These are phyloP conservation scores for Paracentrotus lividus DNA, from an alignment of 53 echinoderm and acorn worm genomes.

Conservation along the genomic window DNA sequence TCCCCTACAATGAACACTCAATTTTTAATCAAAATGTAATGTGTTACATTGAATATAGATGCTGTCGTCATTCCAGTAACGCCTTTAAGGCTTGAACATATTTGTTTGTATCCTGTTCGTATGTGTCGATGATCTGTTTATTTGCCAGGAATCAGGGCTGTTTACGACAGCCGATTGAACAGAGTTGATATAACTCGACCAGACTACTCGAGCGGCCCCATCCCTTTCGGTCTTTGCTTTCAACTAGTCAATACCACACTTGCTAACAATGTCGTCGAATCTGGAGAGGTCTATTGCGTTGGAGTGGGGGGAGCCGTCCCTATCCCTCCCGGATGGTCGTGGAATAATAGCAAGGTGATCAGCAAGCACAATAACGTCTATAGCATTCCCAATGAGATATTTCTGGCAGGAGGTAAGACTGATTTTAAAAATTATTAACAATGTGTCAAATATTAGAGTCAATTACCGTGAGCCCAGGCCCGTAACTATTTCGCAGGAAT, in stretches of 20 bases:
- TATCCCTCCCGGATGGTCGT: not conserved
- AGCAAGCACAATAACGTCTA: not conserved
- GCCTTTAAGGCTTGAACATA: too few species aligned
- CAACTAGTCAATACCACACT: conserved; percentile 17
- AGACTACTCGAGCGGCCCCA: not conserved
- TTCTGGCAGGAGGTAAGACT: not conserved
- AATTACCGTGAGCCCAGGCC: too few species aligned
- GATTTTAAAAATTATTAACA: too few species aligned
- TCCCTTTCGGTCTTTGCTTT: conserved; percentile 31
- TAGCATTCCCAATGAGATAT: not conserved
- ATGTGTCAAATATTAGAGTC: too few species aligned
- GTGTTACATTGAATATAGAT: too few species aligned
- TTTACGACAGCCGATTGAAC: not conserved
- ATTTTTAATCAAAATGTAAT: too few species aligned
- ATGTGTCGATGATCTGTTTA: not conserved
- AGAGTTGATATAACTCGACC: conserved; percentile 35
- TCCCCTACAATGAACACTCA: too few species aligned
- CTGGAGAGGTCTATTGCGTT: not conserved
- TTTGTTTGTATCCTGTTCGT: too few species aligned
- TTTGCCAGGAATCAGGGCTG: not conserved
- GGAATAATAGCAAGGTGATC: not conserved
- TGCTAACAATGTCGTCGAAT: not conserved
- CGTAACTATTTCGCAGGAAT: too few species aligned
- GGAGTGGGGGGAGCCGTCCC: conserved; percentile 24
- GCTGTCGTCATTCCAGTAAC: too few species aligned